Conservation (phyloP, 2,888 invertebrate genomes). For the Carabus problematicus region DNA sequence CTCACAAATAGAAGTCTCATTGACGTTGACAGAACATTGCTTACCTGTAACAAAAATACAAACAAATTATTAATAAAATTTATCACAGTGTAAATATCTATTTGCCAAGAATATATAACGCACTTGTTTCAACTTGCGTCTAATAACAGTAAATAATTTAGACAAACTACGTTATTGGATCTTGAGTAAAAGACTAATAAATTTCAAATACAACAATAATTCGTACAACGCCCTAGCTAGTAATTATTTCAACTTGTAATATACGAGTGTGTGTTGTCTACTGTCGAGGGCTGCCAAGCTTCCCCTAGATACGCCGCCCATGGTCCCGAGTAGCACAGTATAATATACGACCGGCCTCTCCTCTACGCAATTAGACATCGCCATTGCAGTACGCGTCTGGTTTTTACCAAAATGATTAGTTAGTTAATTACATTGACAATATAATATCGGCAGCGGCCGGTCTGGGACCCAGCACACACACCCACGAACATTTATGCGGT, state of each 20-base stretch:
- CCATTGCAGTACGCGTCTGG: slow-evolving; percentile 39
- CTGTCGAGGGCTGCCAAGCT: too few relatives aligned
- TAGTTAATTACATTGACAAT: slow-evolving; percentile 42
- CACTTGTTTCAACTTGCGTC: neutral
- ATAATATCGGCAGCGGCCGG: slow-evolving; percentile 37
- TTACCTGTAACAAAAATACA: slow-evolving; percentile 5
- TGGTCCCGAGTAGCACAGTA: neutral
- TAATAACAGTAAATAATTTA: neutral
- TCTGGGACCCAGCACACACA: slow-evolving; percentile 19
- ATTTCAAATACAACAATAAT: too few relatives aligned
- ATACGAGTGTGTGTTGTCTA: too few relatives aligned
- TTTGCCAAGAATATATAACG: neutral
- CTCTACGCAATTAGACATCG: slow-evolving; percentile 40
- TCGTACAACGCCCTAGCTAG: too few relatives aligned
- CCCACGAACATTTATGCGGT: slow-evolving; percentile 18
- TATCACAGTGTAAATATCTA: neutral
- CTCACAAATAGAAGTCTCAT: too few relatives aligned
- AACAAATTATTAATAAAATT: neutral
- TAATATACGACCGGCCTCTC: slow-evolving; percentile 40
- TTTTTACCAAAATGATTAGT: slow-evolving; percentile 41
- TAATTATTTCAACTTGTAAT: too few relatives aligned
- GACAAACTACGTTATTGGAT: neutral
- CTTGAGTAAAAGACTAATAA: too few relatives aligned
- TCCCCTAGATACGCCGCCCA: too few relatives aligned
- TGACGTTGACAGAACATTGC: neutral